phyloP scores from a whole-genome alignment of 2,113 vertebrate species.

The Shinisaurus crocodilurus region DNA sequence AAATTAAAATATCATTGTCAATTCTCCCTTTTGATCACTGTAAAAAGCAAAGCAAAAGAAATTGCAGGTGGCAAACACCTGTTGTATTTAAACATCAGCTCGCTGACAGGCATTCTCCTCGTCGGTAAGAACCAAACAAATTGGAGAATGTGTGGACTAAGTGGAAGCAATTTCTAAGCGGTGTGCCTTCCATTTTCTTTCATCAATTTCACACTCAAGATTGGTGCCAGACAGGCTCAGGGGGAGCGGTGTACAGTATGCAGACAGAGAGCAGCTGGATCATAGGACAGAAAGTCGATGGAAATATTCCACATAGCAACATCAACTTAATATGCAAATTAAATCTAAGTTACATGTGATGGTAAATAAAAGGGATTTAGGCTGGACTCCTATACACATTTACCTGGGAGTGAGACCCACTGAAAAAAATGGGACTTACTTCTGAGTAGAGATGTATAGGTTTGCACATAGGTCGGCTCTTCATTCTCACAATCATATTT shows the following conservation, averaged over 20 bases:
- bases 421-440: neutral
- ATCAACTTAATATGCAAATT: conserved; percentile 10
- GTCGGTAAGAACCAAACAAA: conserved; percentile 27
- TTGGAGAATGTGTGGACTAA: conserved; percentile 32
- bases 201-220: conserved; percentile 35
- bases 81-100: conserved; percentile 23
- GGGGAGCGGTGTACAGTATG: neutral
- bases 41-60: conserved; percentile 19
- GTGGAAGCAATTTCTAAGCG: conserved; percentile 19
- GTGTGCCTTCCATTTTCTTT: conserved; percentile 21
- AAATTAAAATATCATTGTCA: conserved; percentile 28
- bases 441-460: neutral
- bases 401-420: neutral
- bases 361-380: neutral
- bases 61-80: conserved; percentile 40
- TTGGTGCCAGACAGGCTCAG: conserved; percentile 17
- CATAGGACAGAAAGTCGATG: neutral
- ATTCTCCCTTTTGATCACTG: conserved; percentile 15
- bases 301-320: neutral
- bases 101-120: conserved; percentile 23
- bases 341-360: neutral
- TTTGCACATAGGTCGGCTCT: neutral
- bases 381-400: neutral
- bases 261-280: conserved; percentile 16
- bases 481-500: neutral